These are phyloP conservation scores for Knipowitschia caucasica DNA, from an alignment of 2,797 vertebrate genomes.

Conservation along the genomic window DNA sequence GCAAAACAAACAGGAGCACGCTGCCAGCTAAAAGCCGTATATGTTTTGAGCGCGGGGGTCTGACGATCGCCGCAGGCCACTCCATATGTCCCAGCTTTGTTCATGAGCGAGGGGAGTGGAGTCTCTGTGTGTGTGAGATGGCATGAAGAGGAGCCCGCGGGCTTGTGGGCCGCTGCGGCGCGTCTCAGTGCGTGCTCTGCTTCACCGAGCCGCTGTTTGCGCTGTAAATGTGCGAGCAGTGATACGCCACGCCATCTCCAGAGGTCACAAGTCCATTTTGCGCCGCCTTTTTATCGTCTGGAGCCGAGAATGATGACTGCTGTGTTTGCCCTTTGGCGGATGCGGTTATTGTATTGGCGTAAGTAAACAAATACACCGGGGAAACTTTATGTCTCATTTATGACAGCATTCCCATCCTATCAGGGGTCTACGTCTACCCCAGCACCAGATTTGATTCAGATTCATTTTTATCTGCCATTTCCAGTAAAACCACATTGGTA, in stretches of 20 bases:
- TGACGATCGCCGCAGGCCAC: constrained; percentile 38
- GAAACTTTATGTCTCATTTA: too few relatives aligned
- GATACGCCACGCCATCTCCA: background rate
- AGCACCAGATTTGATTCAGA: too few relatives aligned
- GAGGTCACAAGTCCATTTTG: background rate
- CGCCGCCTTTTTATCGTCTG: background rate
- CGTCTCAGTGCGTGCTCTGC: constrained; percentile 1
- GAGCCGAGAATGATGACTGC: background rate
- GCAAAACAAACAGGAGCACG: constrained; percentile 30
- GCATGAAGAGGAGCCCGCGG: constrained; percentile 32
- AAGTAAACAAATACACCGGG: too few relatives aligned
- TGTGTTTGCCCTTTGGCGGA: background rate
- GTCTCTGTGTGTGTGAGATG: background rate
- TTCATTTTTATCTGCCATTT: too few relatives aligned
- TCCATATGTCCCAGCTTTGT: constrained; percentile 36
- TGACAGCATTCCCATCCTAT: too few relatives aligned
- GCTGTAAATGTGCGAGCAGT: constrained; percentile 7
- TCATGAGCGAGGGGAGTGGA: constrained; percentile 4
- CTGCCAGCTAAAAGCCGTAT: constrained; percentile 23
- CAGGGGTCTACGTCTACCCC: too few relatives aligned
- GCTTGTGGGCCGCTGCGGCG: constrained; percentile 9
- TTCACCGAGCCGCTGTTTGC: background rate
- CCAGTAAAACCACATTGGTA: too few relatives aligned
- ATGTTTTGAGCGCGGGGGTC: constrained; percentile 26
- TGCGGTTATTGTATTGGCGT: background rate